Evolutionary conservation across 1,140 invertebrate species (phyloP).

Genomic region (Psix sp.): DNA sequence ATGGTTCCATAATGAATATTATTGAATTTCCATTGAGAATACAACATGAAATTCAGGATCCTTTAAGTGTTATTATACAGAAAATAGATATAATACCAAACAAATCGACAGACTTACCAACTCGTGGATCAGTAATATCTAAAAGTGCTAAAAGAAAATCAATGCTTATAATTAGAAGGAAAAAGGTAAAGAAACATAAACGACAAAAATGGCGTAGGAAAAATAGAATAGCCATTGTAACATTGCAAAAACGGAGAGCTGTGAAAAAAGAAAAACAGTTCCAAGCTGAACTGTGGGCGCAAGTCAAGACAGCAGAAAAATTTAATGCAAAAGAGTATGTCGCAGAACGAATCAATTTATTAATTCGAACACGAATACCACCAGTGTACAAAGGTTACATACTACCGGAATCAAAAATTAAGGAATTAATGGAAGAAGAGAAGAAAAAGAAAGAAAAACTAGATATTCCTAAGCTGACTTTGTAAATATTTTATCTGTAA

Average conservation of each 20-base stretch:
- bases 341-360: conserved; percentile 17
- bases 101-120: conserved; percentile 66
- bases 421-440: conserved; percentile 71
- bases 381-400: conserved; percentile 81
- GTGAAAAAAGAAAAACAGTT: conserved; percentile 86
- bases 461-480: conserved; percentile 53
- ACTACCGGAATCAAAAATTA: conserved; percentile 81
- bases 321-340: conserved; percentile 88
- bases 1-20: conserved; percentile 29
- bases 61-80: conserved; percentile 51
- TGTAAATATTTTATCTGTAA: conserved; percentile 45
- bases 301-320: conserved; percentile 83
- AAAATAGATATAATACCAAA: conserved; percentile 51
- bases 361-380: conserved; percentile 77
- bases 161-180: conserved; percentile 86
- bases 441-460: conserved; percentile 28
- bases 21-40: conserved; percentile 52
- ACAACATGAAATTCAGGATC: conserved; percentile 46
- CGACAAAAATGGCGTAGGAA: conserved; percentile 86
- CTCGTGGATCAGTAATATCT: conserved; percentile 1
- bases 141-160: conserved; percentile 79
- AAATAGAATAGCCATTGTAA: conserved; percentile 86
- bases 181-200: conserved; percentile 93
- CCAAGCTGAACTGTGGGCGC: conserved; percentile 82
- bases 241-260: conserved; percentile 82